Percentiles rank a stretch among this genome's conserved stretches.
phyloP scores from a whole-genome alignment of 2,888 invertebrate species.

The Argyresthia goedartella region DNA sequence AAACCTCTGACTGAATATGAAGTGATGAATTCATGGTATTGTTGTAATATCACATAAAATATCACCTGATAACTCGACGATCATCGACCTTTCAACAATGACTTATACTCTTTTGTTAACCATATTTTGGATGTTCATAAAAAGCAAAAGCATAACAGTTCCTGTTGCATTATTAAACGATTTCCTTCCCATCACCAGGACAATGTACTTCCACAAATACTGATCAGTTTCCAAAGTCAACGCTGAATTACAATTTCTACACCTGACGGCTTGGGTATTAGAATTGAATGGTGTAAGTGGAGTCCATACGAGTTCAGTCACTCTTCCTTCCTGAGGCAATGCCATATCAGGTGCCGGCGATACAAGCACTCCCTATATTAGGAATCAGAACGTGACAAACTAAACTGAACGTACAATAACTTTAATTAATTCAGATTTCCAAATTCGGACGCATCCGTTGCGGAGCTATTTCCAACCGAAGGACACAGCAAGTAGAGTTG shows the following conservation, averaged over 20 bases:
- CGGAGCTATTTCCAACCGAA: too few relatives aligned
- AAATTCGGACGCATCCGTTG: slow-evolving; percentile 36
- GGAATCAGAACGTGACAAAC: slow-evolving; percentile 59
- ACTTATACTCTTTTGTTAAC: too few relatives aligned
- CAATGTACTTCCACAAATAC: neutral
- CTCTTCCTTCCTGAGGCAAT: slow-evolving; percentile 53
- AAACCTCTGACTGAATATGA: too few relatives aligned
- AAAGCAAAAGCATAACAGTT: neutral
- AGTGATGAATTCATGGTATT: neutral
- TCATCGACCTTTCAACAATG: neutral
- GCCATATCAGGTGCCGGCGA: slow-evolving; percentile 39
- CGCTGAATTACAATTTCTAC: neutral
- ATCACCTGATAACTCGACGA: too few relatives aligned
- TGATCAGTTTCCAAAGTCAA: neutral
- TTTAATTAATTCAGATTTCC: slow-evolving; percentile 61
- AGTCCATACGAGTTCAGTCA: slow-evolving; percentile 40
- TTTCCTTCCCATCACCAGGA: neutral
- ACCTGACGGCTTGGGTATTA: neutral
- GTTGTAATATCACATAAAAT: too few relatives aligned
- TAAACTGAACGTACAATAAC: slow-evolving; percentile 15
- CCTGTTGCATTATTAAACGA: neutral
- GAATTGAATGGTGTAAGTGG: neutral
- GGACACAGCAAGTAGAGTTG: slow-evolving; percentile 23
- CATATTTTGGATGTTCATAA: neutral
- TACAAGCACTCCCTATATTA: slow-evolving; percentile 40